Conservation (phyloP, 2,888 invertebrate genomes). For the Ophonus ardosiacus region DNA sequence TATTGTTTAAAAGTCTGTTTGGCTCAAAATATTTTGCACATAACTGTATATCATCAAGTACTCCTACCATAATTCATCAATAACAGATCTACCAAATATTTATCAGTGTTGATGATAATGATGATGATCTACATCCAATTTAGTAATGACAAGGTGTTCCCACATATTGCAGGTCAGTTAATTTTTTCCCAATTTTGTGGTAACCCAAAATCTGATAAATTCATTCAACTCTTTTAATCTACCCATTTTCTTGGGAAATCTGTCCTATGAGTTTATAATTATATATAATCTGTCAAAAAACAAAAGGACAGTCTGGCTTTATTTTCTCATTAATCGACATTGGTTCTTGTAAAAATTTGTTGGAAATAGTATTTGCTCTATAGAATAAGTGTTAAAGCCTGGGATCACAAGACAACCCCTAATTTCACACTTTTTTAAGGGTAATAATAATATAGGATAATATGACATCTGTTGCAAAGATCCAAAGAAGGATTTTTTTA, state of each 20-base stretch:
- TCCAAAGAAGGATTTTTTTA: constrained; percentile 1
- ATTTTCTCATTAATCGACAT: constrained; percentile 41
- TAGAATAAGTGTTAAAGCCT: constrained; percentile 44
- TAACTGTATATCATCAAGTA: background rate
- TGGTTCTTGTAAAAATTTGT: constrained; percentile 8
- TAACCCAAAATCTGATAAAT: background rate
- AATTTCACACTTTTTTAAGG: constrained; percentile 40
- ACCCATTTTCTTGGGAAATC: background rate
- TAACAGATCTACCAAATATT: background rate
- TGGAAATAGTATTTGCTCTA: constrained; percentile 38
- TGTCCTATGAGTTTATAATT: constrained; percentile 32
- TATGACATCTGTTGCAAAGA: constrained; percentile 40
- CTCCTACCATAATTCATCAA: background rate
- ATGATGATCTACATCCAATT: background rate
- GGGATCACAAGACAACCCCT: constrained; percentile 27
- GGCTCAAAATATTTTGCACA: too few relatives aligned
- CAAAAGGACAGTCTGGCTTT: constrained; percentile 15
- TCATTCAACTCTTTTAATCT: background rate
- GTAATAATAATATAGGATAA: constrained; percentile 33
- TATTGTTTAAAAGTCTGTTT: too few relatives aligned
- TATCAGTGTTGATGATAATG: background rate
- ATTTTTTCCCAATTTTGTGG: background rate
- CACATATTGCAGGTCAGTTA: background rate
- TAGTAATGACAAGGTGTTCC: background rate
- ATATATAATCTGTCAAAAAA: constrained; percentile 32